Base-by-base conservation (phyloP, 2,113 vertebrate genomes). In the Dasyprocta punctata region DNA sequence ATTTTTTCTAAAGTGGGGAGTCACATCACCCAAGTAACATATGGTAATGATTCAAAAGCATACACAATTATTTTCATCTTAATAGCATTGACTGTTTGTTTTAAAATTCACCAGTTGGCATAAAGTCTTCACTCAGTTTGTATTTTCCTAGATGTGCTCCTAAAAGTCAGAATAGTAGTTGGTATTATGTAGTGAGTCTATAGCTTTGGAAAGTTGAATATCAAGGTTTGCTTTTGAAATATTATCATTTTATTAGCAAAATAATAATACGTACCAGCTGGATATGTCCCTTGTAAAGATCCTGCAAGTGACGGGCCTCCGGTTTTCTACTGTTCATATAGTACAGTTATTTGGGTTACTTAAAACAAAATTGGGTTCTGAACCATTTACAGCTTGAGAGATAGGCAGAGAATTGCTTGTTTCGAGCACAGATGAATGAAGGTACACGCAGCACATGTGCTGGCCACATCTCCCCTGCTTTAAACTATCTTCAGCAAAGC, bases 11-110 rank as follows among this genome's bases (percentile, higher is more conserved):
- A 85, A 49, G 56, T 86, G 80, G 33, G 52, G 75, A 90, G 47
- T 95, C n/a, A 92, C 52, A 33, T 95, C n/a, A 93, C 80, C 87
- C 82, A 92, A 94, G 52, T 93, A 97, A 89, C 96, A 96, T 89
- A 93, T 97, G 90, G 88, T 75, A 97, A 92, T 95, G 54, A 89
- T 97, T 97, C 97, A 86, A 94, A 95, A 92, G 97, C 61, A 44
- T 92, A 28, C 81, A 26, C 75, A 92, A 16, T 95, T 95, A 93
- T 95, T 89, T 97, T 96, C 75, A 88, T 95, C 52, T 92, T 90
- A 94, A 93, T 94, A 86, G 16, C 30, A 38, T 69, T 63, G 80
- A 52, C 75, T 85, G n/a, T n/a, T 71, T 97, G 95, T 58, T 84
- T 92, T 94, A 90, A 90, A 85, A 90, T 91, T 96, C 78, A 82